Evolutionary conservation across 35 echinoderm and acorn worm species (phyloP).

Genomic region (Amphiura filiformis): DNA sequence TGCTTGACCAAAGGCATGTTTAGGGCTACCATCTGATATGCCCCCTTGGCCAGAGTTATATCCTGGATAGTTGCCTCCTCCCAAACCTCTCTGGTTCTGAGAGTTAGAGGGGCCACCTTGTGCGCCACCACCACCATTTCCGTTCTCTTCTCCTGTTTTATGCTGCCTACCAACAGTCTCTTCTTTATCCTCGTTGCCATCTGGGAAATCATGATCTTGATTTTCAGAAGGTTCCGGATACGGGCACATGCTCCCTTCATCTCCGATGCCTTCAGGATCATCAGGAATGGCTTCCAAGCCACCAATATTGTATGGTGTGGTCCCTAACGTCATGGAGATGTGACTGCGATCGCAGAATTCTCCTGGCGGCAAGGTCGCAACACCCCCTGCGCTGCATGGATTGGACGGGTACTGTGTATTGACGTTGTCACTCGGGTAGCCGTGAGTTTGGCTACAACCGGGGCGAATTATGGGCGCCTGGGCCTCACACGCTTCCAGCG

Average conservation of each 20-base stretch:
- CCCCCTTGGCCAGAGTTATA: not conserved
- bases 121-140: not conserved
- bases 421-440: not conserved
- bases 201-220: not conserved
- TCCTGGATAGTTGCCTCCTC: not conserved
- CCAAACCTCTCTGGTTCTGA: not conserved
- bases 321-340: not conserved
- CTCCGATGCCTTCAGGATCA: not conserved
- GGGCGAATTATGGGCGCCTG: not conserved
- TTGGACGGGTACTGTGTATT: not conserved
- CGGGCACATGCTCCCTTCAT: not conserved
- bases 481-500: not conserved
- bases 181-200: not conserved
- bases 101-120: not conserved
- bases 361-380: not conserved
- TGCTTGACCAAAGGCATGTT: not conserved
- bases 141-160: not conserved
- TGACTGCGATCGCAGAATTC: not conserved
- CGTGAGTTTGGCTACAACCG: not conserved
- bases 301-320: not conserved
- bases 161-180: not conserved
- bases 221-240: too few species aligned
- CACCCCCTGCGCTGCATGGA: not conserved
- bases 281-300: not conserved
- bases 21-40: not conserved